Base-by-base conservation (phyloP, 2,797 vertebrate genomes). In the Coreius guichenoti region DNA sequence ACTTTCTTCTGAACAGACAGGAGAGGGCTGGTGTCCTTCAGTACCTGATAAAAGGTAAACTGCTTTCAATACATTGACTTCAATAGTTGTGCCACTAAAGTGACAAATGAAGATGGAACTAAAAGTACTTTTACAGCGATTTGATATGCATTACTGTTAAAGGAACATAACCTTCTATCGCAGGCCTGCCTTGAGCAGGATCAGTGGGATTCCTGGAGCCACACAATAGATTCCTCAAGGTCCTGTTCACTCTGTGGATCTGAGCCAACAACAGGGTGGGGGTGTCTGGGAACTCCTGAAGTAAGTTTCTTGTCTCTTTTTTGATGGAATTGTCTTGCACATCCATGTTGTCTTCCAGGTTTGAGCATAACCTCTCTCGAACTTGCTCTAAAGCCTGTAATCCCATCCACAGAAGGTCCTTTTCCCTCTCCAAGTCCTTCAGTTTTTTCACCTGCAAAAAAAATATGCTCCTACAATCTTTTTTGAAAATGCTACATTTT, bases 381-480 rank as follows among this genome's bases (percentile, higher is more conserved):
- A 69, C 43, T 21, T 63, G 56, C 26, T 87, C 84, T n/a, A 86
- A 65, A 31, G 49, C 61, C 43, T 74, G 81, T 17, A 88, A 56
- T 21, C 84, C 87, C 84, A 83, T 43, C 84, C 81, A 77, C 43
- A 83, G 77, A 45, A 61, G 21, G 36, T 89, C 63, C 45, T 69
- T 89, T 79, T 87, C 70, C 45, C 63, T 85, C 54, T 87, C 88
- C 23, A 89, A 61, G 7, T 89, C 63, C 54, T 80, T 68, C 17
- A 87, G 54, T 47, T 82, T 82, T 58, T 87, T 85, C 36, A 87
- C 83, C 86, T 87, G 56, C n/a, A 83, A 70, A 79, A 47, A 26
- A 5, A 7, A 75, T 8, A 43, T 19, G 29, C 31, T 1, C 21
- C 36, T 72, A 13, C 16, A 29, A 17, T 65, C 26, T 3, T 16